Evolutionary conservation across 2,888 invertebrate species (phyloP).

Genomic region (Syritta pipiens): DNA sequence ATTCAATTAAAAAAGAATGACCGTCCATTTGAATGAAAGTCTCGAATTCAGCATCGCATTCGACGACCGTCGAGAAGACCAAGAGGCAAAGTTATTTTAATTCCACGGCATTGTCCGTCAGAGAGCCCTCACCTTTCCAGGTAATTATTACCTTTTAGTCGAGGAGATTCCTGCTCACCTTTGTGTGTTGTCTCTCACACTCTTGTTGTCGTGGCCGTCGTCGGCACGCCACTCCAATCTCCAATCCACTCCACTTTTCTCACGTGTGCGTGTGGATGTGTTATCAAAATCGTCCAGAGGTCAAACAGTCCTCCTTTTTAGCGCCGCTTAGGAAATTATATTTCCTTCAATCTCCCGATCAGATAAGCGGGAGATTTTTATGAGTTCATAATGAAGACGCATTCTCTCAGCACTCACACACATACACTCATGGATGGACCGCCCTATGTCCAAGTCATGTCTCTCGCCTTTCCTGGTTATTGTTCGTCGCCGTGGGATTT

Average conservation of each 20-base stretch:
- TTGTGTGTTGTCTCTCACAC: slow-evolving; percentile 10
- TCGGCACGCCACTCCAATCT: slow-evolving; percentile 2
- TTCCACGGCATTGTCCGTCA: slow-evolving; percentile 44
- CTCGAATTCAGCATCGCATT: too few species aligned
- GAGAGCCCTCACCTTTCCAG: slow-evolving; percentile 42
- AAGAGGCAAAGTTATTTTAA: too few species aligned
- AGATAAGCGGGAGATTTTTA: slow-evolving; percentile 68
- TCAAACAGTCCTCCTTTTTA: slow-evolving; percentile 68
- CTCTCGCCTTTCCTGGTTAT: slow-evolving; percentile 13
- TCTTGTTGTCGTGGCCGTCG: too few species aligned
- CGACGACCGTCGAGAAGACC: too few species aligned
- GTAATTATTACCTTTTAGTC: slow-evolving; percentile 68
- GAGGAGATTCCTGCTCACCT: slow-evolving; percentile 14
- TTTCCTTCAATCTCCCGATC: slow-evolving; percentile 65
- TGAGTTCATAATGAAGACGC: slow-evolving; percentile 66
- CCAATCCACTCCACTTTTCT: slow-evolving; percentile 17
- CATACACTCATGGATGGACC: slow-evolving; percentile 21
- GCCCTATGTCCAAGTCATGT: slow-evolving; percentile 48
- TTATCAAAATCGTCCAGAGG: slow-evolving; percentile 65
- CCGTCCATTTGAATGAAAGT: slow-evolving; percentile 59
- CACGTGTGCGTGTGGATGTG: slow-evolving; percentile 24
- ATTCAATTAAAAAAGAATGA: slow-evolving; percentile 59
- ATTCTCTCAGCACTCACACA: slow-evolving; percentile 28
- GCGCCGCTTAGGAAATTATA: slow-evolving; percentile 65
- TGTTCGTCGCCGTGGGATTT: slow-evolving; percentile 21